These are phyloP conservation scores for Platalea minor DNA, from an alignment of 2,797 vertebrate genomes.

Conservation along the genomic window DNA sequence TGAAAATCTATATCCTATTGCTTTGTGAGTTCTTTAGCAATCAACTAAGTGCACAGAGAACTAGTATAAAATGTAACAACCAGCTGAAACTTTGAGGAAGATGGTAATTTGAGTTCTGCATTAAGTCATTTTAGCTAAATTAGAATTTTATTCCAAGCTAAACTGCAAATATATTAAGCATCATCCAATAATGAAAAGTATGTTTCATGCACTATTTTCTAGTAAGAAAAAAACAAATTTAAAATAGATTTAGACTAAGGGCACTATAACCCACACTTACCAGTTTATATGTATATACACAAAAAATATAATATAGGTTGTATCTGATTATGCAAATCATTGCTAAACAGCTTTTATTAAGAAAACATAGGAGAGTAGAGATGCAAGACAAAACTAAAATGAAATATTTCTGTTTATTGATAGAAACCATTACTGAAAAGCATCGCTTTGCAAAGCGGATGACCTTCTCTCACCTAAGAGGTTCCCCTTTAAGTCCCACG, in stretches of 20 bases:
- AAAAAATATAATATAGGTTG: background rate
- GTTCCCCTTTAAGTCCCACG: background rate
- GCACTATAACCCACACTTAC: background rate
- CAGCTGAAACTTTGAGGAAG: background rate
- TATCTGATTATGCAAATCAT: background rate
- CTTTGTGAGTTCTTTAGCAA: background rate
- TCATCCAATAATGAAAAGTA: background rate
- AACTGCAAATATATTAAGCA: background rate
- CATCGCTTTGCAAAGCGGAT: background rate
- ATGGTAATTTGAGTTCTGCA: background rate
- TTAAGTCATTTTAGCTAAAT: background rate
- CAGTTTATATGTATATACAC: background rate
- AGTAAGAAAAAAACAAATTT: background rate
- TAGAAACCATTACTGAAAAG: background rate
- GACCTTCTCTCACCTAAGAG: background rate
- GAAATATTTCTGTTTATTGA: background rate
- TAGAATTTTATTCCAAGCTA: background rate
- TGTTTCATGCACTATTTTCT: background rate
- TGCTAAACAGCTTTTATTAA: background rate
- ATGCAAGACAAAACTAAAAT: background rate
- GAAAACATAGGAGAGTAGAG: background rate
- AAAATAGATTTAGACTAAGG: background rate
- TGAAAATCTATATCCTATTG: background rate
- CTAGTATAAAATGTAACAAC: background rate
- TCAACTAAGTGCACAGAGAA: background rate